Conservation (phyloP, 2,113 vertebrate genomes). For the Xiphophorus couchianus region DNA sequence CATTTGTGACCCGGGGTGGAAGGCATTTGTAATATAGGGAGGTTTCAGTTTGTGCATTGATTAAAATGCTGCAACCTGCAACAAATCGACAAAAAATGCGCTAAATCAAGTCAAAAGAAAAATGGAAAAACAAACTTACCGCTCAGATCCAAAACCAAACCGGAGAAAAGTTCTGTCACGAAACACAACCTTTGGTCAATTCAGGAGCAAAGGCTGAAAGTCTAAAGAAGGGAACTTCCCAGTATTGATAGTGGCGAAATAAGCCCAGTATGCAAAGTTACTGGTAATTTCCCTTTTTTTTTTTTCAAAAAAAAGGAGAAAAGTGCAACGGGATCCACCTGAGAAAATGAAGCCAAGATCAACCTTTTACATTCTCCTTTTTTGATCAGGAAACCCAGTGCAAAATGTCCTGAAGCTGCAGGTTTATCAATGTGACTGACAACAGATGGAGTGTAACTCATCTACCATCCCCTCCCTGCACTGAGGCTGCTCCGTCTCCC, state of each 20-base stretch:
- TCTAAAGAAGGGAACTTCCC: conserved; percentile 7
- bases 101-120: background rate
- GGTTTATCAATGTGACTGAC: conserved; percentile 49
- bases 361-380: conserved; percentile 26
- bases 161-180: conserved; percentile 12
- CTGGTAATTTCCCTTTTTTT: conserved; percentile 6
- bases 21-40: background rate
- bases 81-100: background rate
- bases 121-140: conserved; percentile 45
- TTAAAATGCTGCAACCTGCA: background rate
- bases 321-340: conserved; percentile 38
- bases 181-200: conserved; percentile 14
- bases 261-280: background rate
- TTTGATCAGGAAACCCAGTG: conserved; percentile 29
- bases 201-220: conserved; percentile 11
- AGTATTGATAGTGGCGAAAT: background rate
- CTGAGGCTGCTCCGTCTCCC: conserved; percentile 28
- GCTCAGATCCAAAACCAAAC: conserved; percentile 18
- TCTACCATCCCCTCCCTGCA: conserved; percentile 38
- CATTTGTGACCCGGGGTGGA: background rate
- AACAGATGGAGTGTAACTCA: conserved; percentile 58
- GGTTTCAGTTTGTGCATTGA: background rate
- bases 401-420: conserved; percentile 40
- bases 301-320: background rate
- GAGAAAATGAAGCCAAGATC: conserved; percentile 21